Evolutionary conservation across 2,888 invertebrate species (phyloP).

Genomic region (Ormia ochracea): DNA sequence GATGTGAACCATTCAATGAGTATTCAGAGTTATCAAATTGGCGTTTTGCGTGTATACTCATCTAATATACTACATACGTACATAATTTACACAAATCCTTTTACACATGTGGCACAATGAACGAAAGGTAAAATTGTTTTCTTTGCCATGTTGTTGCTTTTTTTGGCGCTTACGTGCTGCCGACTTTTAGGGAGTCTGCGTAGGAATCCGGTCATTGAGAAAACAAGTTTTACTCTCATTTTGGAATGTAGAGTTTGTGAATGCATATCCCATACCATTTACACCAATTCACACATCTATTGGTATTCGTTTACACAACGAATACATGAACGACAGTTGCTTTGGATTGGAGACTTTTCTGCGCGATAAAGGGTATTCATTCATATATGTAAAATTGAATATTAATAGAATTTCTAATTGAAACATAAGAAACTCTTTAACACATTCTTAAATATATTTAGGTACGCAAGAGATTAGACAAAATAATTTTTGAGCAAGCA

Average conservation of each 20-base stretch:
- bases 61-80: neutral
- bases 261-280: slow-evolving; percentile 10
- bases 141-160: neutral
- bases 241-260: neutral
- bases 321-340: slow-evolving; percentile 14
- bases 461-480: no score
- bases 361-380: slow-evolving; percentile 14
- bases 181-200: slow-evolving; percentile 49
- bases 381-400: neutral
- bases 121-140: slow-evolving; percentile 18
- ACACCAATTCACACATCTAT: no score
- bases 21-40: slow-evolving; percentile 52
- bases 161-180: slow-evolving; percentile 50
- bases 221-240: neutral
- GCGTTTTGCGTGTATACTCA: slow-evolving; percentile 47
- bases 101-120: slow-evolving; percentile 34
- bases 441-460: no score
- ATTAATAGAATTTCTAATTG: neutral
- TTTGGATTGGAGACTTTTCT: neutral
- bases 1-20: slow-evolving; percentile 54
- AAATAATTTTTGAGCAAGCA: no score
- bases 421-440: no score
- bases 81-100: slow-evolving; percentile 12
- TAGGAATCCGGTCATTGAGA: neutral
- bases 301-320: slow-evolving; percentile 5